Evolutionary conservation across 2,888 invertebrate species (phyloP).

Genomic region (Dryococelus australis): DNA sequence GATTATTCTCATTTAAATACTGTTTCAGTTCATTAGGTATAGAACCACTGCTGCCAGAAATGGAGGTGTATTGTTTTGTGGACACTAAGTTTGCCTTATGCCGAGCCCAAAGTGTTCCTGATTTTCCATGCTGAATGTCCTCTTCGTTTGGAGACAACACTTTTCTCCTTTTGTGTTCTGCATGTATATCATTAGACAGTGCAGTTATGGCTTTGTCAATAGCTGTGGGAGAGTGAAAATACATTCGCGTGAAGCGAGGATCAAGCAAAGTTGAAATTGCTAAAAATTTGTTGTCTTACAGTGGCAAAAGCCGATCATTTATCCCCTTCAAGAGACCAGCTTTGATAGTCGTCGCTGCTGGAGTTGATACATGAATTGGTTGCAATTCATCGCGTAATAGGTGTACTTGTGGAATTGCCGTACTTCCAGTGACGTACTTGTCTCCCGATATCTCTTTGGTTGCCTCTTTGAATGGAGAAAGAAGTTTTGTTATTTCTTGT

Average conservation of each 20-base stretch:
- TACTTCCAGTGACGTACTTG: slow-evolving; percentile 48
- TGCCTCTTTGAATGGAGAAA: slow-evolving; percentile 49
- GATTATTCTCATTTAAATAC: neutral
- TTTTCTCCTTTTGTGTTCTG: neutral
- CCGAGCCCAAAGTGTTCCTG: no score
- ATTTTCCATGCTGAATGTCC: no score
- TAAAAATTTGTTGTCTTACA: neutral
- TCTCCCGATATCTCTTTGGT: slow-evolving; percentile 51
- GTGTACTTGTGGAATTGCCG: slow-evolving; percentile 46
- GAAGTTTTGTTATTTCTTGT: slow-evolving; percentile 48
- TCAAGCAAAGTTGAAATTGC: neutral
- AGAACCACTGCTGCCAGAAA: neutral
- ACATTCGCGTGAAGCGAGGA: slow-evolving; percentile 2
- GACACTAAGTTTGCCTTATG: no score
- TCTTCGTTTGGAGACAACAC: no score
- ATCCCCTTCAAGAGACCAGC: neutral
- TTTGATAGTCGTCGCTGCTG: slow-evolving; percentile 41
- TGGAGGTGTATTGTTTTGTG: neutral
- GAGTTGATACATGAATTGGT: slow-evolving; percentile 46
- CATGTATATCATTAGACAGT: neutral
- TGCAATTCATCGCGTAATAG: slow-evolving; percentile 43
- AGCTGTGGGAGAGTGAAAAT: slow-evolving; percentile 12
- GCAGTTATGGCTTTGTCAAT: neutral
- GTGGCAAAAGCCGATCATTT: neutral
- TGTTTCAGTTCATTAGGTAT: neutral